Evolutionary conservation across 1,140 invertebrate species (phyloP).

Genomic region (Belonocnema kinseyi): DNA sequence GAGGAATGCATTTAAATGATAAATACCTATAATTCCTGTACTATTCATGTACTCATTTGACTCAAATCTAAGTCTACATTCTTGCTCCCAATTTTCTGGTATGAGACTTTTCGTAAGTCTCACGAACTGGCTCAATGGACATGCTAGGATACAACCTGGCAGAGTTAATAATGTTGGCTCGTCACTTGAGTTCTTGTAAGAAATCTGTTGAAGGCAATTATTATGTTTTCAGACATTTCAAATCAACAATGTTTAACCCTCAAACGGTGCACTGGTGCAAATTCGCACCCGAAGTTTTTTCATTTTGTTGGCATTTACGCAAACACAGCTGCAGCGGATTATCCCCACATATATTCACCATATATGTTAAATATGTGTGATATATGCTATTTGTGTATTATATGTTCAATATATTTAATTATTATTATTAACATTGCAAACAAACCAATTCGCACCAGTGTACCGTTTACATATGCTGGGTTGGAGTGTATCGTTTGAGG

Average conservation of each 20-base stretch:
- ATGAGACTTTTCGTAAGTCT: conserved; percentile 74
- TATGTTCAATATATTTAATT: no score
- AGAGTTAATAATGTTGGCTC: conserved; percentile 76
- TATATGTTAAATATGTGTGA: no score
- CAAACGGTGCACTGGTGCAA: no score
- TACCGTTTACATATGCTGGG: no score
- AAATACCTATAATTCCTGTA: conserved; percentile 66
- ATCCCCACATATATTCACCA: no score
- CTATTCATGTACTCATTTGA: conserved; percentile 57
- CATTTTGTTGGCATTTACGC: no score
- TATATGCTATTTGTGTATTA: no score
- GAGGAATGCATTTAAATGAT: conserved; percentile 7
- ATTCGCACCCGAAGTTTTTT: no score
- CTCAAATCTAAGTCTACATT: conserved; percentile 71
- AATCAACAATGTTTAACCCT: not conserved
- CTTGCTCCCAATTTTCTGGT: conserved; percentile 77
- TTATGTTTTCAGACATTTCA: conserved; percentile 25
- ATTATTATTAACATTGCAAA: no score
- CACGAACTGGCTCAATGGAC: conserved; percentile 78
- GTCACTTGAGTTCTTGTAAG: conserved; percentile 79
- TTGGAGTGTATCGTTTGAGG: no score
- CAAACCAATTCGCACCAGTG: no score
- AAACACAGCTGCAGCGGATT: no score
- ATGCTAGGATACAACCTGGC: conserved; percentile 78
- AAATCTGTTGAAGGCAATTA: conserved; percentile 72